phyloP scores from a whole-genome alignment of 2,113 vertebrate species.

The Romanogobio albipinnatus region DNA sequence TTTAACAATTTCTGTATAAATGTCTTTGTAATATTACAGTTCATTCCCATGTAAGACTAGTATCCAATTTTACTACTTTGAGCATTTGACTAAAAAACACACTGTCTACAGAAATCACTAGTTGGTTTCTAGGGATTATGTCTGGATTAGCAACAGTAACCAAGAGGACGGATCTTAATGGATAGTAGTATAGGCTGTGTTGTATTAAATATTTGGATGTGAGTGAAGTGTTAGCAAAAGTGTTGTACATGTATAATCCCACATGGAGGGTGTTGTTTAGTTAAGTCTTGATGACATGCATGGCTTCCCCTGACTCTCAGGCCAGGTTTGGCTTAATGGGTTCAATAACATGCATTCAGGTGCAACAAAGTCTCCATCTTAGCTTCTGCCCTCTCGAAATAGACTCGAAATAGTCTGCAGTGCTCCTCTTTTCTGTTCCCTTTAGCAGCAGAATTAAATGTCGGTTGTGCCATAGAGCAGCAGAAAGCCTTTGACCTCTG shows the following conservation, averaged over 20 bases:
- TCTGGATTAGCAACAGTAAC: not conserved
- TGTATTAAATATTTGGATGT: too few species aligned
- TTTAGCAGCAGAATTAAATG: conserved; percentile 27
- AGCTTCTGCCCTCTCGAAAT: conserved; percentile 11
- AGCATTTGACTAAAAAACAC: not conserved
- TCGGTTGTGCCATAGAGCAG: not conserved
- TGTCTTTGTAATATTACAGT: not conserved
- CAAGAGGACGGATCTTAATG: not conserved
- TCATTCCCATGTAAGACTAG: not conserved
- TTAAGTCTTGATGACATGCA: not conserved
- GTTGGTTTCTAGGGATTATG: not conserved
- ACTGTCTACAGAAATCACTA: not conserved
- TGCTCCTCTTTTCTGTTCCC: conserved; percentile 24
- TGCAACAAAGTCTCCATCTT: conserved; percentile 22
- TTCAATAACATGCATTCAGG: conserved; percentile 8
- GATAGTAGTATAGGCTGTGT: not conserved
- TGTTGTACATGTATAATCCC: not conserved
- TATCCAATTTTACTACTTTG: not conserved
- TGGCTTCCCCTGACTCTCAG: not conserved
- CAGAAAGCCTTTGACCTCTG: conserved; percentile 21
- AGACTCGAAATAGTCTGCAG: not conserved
- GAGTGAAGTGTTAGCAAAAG: not conserved
- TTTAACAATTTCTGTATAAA: not conserved
- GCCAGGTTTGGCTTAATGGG: not conserved
- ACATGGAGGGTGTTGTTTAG: not conserved